These are phyloP conservation scores for Sebastiscus tertius DNA, from an alignment of 2,797 vertebrate genomes.

Conservation along the genomic window DNA sequence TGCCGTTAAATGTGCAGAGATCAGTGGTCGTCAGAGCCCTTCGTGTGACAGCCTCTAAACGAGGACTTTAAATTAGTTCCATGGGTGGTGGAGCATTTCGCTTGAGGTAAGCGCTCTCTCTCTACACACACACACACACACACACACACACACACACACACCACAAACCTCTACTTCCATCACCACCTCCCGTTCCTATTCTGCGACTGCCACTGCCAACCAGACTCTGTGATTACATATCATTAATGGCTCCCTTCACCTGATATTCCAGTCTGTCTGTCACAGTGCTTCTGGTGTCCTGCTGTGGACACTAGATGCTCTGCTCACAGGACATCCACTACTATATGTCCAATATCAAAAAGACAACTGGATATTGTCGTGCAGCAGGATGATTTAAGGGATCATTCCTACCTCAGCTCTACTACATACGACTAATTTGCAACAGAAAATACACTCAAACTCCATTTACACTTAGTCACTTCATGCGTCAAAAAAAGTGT, in stretches of 20 bases:
- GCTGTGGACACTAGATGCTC: neutral
- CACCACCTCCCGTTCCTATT: conserved; percentile 41
- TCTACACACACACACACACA: conserved; percentile 9
- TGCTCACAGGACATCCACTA: conserved; percentile 9
- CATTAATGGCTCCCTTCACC: conserved; percentile 68
- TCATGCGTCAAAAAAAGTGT: too few species aligned
- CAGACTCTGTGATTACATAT: conserved; percentile 72
- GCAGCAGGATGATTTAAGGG: neutral
- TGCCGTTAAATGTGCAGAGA: conserved; percentile 78
- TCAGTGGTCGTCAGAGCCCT: conserved; percentile 77
- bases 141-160: conserved; percentile 28
- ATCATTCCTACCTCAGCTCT: neutral
- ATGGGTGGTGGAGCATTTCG: conserved; percentile 79
- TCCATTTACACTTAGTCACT: neutral
- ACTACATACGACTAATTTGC: neutral
- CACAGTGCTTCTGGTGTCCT: conserved; percentile 31
- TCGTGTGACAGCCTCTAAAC: conserved; percentile 80
- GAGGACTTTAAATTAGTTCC: conserved; percentile 84
- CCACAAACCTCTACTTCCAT: conserved; percentile 59
- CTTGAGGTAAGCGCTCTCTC: conserved; percentile 39
- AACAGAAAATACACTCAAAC: neutral
- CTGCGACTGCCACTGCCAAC: conserved; percentile 42
- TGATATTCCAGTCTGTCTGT: conserved; percentile 57
- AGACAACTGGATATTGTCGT: neutral
- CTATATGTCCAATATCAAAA: neutral